These are phyloP conservation scores for Channallabes apus DNA, from an alignment of 2,797 vertebrate genomes.

Conservation along the genomic window DNA sequence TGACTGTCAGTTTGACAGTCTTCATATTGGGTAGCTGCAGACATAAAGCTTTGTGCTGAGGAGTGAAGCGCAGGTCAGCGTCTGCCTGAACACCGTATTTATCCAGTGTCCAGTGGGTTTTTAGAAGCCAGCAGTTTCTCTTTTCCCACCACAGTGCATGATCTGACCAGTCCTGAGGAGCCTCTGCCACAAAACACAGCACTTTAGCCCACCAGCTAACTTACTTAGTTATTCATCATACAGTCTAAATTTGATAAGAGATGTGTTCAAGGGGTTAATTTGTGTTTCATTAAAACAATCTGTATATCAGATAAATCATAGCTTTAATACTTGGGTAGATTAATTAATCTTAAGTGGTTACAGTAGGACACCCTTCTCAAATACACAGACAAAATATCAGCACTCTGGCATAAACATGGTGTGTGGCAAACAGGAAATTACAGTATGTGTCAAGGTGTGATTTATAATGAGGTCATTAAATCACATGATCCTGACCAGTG, in stretches of 20 bases:
- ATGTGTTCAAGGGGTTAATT: not conserved
- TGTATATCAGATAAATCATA: not conserved
- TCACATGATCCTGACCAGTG: constrained; percentile 2
- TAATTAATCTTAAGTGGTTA: not conserved
- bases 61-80: constrained; percentile 89
- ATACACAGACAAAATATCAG: constrained; percentile 12
- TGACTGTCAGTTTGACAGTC: constrained; percentile 83
- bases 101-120: constrained; percentile 97
- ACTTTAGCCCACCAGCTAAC: not conserved
- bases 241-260: not conserved
- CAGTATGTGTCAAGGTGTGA: not conserved
- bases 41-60: constrained; percentile 88
- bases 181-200: constrained; percentile 69
- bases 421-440: constrained; percentile 17
- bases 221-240: not conserved
- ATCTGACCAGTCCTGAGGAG: constrained; percentile 93
- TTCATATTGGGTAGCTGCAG: constrained; percentile 92
- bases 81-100: constrained; percentile 94
- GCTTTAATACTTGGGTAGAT: not conserved
- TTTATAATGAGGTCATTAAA: constrained; percentile 11
- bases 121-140: constrained; percentile 91
- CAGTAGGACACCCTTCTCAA: not conserved
- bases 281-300: not conserved
- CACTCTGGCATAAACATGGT: constrained; percentile 9
- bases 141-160: constrained; percentile 98